phyloP scores from a whole-genome alignment of 2,113 vertebrate genomes.

The Ceuthmochares aereus region DNA sequence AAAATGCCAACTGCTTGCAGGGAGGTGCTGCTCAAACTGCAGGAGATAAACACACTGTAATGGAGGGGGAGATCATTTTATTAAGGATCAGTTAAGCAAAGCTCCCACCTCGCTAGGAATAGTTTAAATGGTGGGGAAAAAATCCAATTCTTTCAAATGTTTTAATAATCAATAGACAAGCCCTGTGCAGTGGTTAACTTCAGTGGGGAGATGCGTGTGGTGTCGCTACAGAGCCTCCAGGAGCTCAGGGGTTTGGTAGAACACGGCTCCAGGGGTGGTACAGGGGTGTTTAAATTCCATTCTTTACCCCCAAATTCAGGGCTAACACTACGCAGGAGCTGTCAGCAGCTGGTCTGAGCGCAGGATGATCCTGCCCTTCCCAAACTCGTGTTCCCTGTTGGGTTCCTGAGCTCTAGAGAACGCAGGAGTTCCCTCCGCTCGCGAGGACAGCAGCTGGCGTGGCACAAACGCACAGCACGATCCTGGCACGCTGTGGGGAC shows the following conservation, averaged over 20 bases:
- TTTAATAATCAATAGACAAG: background rate
- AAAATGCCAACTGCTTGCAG: background rate
- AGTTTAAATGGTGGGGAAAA: background rate
- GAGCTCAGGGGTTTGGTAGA: background rate
- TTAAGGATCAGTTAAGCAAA: background rate
- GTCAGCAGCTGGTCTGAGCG: background rate
- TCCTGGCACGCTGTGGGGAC: background rate
- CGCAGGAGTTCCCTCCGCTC: background rate
- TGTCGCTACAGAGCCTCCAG: background rate
- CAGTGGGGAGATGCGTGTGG: fast-evolving
- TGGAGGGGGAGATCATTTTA: no score
- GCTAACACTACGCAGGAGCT: background rate
- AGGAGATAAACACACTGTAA: fast-evolving
- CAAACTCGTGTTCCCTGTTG: background rate
- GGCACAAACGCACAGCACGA: background rate
- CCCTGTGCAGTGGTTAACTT: fast-evolving
- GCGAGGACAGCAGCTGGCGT: background rate
- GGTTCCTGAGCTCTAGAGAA: background rate
- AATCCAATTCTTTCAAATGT: background rate
- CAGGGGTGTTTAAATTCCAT: background rate
- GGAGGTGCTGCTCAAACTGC: background rate
- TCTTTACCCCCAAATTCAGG: background rate
- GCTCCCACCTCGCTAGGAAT: background rate
- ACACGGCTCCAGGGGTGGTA: background rate
- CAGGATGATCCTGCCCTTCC: background rate